Evolutionary conservation across 2,113 vertebrate species (phyloP), one percentile per base, ranked within the genome.

Genomic region (Falco punctatus): DNA sequence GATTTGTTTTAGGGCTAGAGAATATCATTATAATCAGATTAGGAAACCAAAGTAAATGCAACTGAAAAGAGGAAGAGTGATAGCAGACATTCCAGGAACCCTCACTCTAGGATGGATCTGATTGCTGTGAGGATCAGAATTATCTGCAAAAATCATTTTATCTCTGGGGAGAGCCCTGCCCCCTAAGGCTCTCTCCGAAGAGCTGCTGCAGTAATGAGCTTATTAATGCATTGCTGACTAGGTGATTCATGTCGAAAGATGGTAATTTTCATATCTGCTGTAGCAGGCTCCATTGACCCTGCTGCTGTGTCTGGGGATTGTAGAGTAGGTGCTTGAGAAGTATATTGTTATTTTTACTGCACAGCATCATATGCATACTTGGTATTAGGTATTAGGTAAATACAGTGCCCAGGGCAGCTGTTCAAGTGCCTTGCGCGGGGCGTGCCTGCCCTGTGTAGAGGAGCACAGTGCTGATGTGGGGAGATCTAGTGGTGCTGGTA

Each of bases 221-320:
- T 90, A 66, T 88, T 91, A 88, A 83, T 86, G n/a, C 48, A n/a
- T 66, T 78, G 75, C 69, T 95, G 91, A 78, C 72, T 58, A 64
- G 72, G 59, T 70, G 75, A 66, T 92, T 90, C 20, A 17, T 64
- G 46, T 46, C 2, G 4, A 72, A 62, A 86, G 67, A 67, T 4
- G 10, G n/a, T 48, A 42, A 82, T 92, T 94, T 81, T 94, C 38
- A 8, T 83, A 77, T 77, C 72, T 84, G 54, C 69, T 66, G 2
- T 26, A 83, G 51, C 38, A 67, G 59, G 28, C 77, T 91, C 55
- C 81, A 26, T 75, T 75, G 80, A 92, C 82, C 77, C 82, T 64
- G 57, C 59, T 46, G 59, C 52, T 82, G 14, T 65, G 38, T 33
- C 72, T 78, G 65, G 64, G 77, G 72, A 65, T 61, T 88, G 40